Percentiles rank a stretch among this genome's conserved stretches.
Conservation (phyloP, 2,113 vertebrate species). For the Rhizomys pruinosus region DNA sequence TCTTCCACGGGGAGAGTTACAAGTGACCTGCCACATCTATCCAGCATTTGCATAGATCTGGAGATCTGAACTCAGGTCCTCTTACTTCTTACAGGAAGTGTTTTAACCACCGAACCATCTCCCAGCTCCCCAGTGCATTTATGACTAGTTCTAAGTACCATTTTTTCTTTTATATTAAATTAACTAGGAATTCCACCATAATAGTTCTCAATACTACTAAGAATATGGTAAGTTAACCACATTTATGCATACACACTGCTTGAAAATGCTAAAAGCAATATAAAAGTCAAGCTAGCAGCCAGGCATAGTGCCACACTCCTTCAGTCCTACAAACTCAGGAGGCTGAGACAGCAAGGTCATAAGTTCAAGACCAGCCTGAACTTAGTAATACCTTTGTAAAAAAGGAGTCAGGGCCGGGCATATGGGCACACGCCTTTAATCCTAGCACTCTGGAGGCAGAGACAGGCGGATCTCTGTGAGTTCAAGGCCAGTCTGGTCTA, state of each 20-base stretch:
- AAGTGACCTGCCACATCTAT: no score
- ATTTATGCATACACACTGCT: neutral
- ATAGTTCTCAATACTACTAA: neutral
- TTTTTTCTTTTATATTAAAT: slow-evolving; percentile 45
- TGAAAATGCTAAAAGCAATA: neutral
- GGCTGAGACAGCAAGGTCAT: neutral
- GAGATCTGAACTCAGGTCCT: neutral
- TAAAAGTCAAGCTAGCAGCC: neutral
- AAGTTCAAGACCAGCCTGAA: neutral
- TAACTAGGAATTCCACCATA: neutral
- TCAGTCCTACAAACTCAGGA: no score
- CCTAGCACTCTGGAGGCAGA: no score
- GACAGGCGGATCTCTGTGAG: no score
- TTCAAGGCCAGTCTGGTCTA: no score
- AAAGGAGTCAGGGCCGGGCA: no score
- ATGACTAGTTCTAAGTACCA: neutral
- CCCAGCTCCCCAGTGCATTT: neutral
- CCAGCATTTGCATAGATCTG: neutral
- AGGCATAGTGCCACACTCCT: neutral
- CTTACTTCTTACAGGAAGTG: neutral
- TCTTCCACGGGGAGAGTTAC: no score
- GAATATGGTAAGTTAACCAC: neutral
- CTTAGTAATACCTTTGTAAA: neutral
- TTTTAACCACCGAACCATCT: no score
- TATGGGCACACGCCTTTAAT: no score